A percentile compares a stretch with the other conserved stretches of the same genome.
phyloP scores from a whole-genome alignment of 1,140 invertebrate genomes.

The Cydia fagiglandana region DNA sequence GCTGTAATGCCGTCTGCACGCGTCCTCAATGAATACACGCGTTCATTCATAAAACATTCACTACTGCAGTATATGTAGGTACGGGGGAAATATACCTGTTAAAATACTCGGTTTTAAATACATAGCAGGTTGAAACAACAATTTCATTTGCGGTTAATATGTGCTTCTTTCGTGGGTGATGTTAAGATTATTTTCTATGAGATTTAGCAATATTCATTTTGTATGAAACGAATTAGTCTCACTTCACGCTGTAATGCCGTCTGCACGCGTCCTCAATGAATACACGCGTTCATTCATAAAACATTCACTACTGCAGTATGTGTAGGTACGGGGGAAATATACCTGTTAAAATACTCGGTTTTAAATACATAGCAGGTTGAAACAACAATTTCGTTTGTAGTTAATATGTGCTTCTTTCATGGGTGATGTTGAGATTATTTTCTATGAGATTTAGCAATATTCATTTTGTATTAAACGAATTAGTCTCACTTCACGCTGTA shows the following conservation, averaged over 20 bases:
- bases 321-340: not conserved
- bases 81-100: not conserved
- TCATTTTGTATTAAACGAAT: not conserved
- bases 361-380: no score
- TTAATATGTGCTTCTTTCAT: no score
- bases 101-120: not conserved
- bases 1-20: not conserved
- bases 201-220: no score
- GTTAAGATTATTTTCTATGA: no score
- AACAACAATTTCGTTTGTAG: no score
- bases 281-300: slow-evolving; percentile 17
- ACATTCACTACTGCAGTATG: slow-evolving; percentile 6
- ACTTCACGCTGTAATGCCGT: not conserved
- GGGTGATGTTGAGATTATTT: no score
- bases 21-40: not conserved
- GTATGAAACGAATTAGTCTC: not conserved
- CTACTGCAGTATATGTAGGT: not conserved
- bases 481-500: not conserved
- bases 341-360: not conserved
- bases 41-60: slow-evolving; percentile 25
- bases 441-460: no score
- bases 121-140: no score
- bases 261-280: not conserved
- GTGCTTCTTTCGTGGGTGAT: no score
- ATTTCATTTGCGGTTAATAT: no score